Base-by-base conservation (phyloP, 2,797 vertebrate species). In the Diplodus puntazzo region DNA sequence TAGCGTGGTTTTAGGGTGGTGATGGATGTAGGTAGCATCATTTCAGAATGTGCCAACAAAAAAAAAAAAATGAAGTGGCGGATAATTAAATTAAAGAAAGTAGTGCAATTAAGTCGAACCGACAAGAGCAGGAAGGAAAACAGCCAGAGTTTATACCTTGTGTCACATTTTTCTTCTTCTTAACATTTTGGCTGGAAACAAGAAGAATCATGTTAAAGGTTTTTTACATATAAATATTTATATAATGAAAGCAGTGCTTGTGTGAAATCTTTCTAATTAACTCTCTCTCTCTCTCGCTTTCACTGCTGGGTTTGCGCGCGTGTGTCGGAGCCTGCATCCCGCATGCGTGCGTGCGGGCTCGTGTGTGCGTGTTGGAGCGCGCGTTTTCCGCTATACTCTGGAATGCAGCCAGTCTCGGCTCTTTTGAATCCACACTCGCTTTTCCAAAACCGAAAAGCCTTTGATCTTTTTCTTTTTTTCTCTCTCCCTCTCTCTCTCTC, bases 381-480 rank as follows among this genome's bases (percentile, higher is more conserved):
- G 90, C 80, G 94, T 94, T 96, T 95, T 95, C 96, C 95, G 95
- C 95, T 95, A 90, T 90, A 93, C 94, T 93, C 93, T 97, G 97
- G 96, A 97, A 95, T 90, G 92, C 88, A 89, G 96, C 97, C 97
- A 97, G 95, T 91, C 95, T 91, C 90, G 92, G 94, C 94, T 88
- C 89, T 90, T 87, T 92, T 87, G 95, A 96, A 95, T 94, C 95
- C 96, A 92, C 96, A 95, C 96, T 96, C 96, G 94, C 85, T 94
- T 34, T 34, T 96, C 96, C 97, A 96, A 96, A 97, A 96, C 94
- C 95, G 92, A 95, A 95, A 96, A 95, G 94, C 95, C 97, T 99
- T 99, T 99, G 97, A 98, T 98, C 97, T 98, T 94, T 93, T 94
- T 85, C 78, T 46, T 92, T 39, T 39, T 49, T 53, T 85, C 74